Evolutionary conservation across 2,888 invertebrate species (phyloP).

Genomic region (Diadegma fenestrale): DNA sequence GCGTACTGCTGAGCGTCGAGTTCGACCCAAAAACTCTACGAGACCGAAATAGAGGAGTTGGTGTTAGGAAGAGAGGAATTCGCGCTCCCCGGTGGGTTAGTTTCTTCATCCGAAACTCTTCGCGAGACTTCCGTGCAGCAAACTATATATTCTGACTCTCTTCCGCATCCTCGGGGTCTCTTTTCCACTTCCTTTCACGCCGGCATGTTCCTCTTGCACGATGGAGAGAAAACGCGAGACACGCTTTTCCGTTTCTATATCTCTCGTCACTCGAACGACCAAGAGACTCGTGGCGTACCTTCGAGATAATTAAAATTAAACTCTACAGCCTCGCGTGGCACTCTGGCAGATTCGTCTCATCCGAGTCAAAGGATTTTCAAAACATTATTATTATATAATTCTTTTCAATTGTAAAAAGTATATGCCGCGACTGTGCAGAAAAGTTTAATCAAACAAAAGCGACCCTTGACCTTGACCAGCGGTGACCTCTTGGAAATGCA

Average conservation of each 20-base stretch:
- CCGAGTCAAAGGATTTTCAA: neutral
- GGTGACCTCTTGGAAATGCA: no score
- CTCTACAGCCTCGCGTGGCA: conserved; percentile 35
- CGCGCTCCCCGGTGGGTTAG: conserved; percentile 39
- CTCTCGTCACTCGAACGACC: conserved; percentile 43
- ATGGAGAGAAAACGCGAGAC: conserved; percentile 28
- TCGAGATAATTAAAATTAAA: conserved; percentile 64
- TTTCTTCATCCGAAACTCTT: conserved; percentile 63
- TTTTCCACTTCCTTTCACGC: conserved; percentile 35
- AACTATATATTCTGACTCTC: conserved; percentile 53
- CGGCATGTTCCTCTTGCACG: conserved; percentile 10
- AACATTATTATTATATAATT: neutral
- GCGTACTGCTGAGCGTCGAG: conserved; percentile 58
- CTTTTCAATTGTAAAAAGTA: neutral
- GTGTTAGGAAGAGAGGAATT: conserved; percentile 34
- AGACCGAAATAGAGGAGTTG: conserved; percentile 29
- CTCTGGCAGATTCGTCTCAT: conserved; percentile 37
- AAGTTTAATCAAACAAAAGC: no score
- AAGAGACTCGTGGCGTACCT: conserved; percentile 46
- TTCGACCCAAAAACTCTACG: conserved; percentile 75
- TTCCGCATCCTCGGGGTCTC: conserved; percentile 39
- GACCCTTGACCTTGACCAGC: no score
- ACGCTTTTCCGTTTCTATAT: conserved; percentile 23
- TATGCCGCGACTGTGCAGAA: neutral
- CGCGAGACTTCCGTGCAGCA: conserved; percentile 56